Evolutionary conservation across 2,888 invertebrate species (phyloP), one percentile per base, ranked within the genome.

Genomic region (Amphimallon solstitiale): DNA sequence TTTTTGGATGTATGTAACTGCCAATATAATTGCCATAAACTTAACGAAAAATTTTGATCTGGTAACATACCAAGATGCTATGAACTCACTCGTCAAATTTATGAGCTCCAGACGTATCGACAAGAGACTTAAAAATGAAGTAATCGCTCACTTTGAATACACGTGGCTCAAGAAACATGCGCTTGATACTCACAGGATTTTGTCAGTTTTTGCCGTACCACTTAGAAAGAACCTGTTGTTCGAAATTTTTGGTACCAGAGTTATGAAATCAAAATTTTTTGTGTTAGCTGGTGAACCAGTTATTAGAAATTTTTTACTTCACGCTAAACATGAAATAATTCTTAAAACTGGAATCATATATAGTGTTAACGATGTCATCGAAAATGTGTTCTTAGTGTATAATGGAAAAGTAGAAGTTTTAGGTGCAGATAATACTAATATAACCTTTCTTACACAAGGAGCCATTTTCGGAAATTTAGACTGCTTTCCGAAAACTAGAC

Each of bases 401-500:
- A 73, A 73, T 63, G 75, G 74, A 14, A 63, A 61, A 15, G 70
- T 75, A 6, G 73, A 75, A 63, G 74, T 75, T 1, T 54, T 75
- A 1, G 74, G 74, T 12, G 70, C 74, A 0, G 75, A 75, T 52
- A 48, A 67, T 9, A 74, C 70, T 54, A 67, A 68, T 6, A 43
- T 73, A 21, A 3, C 67, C 2, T 59, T 71, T 4, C 62, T 75
- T 37, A 46, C 65, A 7, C 49, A 62, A 34, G 75, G 75, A 10
- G 72, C 73, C 49, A 14, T 75, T 12, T 72, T 75, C 59, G 75
- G 74, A n/a, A 72, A 71, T 46, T 63, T 75, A 2, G 74, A 73
- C 46, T 65, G 71, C 15, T 63, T 64, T 45, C 17, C 34, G 6
- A 59, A 63, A 21, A 67, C 51, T 0, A 52, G 75, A 29, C 71